These are phyloP conservation scores for Platycnemis pennipes DNA, from an alignment of 2,888 invertebrate genomes.

Conservation along the genomic window DNA sequence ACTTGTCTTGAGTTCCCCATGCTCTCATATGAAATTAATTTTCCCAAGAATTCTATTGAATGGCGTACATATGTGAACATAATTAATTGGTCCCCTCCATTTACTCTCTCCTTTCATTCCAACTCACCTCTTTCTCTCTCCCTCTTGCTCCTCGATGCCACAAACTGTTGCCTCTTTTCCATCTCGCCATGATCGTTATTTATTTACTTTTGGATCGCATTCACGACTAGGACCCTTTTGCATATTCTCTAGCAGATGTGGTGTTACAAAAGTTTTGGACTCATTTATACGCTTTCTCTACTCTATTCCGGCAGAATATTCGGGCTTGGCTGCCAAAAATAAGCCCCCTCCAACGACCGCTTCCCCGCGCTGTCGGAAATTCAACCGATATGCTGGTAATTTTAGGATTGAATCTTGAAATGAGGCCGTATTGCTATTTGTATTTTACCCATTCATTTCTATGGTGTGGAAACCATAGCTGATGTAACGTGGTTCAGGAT, in stretches of 20 bases:
- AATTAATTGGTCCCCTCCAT: too few relatives aligned
- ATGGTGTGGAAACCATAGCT: neutral
- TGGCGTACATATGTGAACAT: too few relatives aligned
- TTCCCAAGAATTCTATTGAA: too few relatives aligned
- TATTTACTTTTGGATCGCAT: neutral
- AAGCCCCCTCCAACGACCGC: neutral
- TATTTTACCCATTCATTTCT: neutral
- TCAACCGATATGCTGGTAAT: neutral
- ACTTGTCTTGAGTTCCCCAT: too few relatives aligned
- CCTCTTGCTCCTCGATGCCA: neutral
- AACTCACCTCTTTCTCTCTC: too few relatives aligned
- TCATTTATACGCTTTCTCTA: constrained; percentile 15
- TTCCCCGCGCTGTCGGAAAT: neutral
- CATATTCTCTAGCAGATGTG: neutral
- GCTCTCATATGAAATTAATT: too few relatives aligned
- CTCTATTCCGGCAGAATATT: neutral
- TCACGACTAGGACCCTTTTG: neutral
- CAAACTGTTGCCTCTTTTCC: neutral
- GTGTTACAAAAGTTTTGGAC: neutral
- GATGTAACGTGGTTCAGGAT: too few relatives aligned
- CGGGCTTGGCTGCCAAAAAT: constrained; percentile 24
- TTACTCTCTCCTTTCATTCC: too few relatives aligned
- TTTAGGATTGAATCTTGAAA: neutral
- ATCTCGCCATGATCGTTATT: neutral
- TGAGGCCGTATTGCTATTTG: neutral